Conservation (phyloP, 2,113 vertebrate genomes). For the Pogona vitticeps region DNA sequence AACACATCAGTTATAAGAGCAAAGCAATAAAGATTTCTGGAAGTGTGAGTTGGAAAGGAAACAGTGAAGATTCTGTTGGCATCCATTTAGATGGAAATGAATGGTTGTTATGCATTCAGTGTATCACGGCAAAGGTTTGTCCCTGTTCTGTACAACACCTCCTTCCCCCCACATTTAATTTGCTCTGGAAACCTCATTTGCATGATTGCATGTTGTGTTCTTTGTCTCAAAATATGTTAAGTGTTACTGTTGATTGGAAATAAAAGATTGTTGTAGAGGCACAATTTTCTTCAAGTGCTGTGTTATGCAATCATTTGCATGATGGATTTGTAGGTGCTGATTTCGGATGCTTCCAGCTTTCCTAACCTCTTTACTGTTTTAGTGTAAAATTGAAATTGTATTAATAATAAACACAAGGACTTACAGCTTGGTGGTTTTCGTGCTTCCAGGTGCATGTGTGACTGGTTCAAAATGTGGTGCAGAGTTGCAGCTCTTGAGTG, state of each 20-base stretch:
- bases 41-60: background rate
- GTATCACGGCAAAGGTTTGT: background rate
- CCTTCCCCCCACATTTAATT: background rate
- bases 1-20: background rate
- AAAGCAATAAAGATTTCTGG: background rate
- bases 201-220: conserved; percentile 10
- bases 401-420: conserved; percentile 8
- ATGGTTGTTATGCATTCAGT: background rate
- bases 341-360: conserved; percentile 11
- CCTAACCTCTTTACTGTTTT: conserved; percentile 38
- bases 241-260: conserved; percentile 32
- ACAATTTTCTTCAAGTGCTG: conserved; percentile 29
- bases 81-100: background rate
- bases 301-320: conserved; percentile 53
- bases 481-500: background rate
- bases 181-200: conserved; percentile 44
- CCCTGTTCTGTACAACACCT: conserved; percentile 3
- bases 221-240: conserved; percentile 17
- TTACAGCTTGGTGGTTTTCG: background rate
- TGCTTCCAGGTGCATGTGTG: background rate
- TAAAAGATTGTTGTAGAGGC: background rate
- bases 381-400: conserved; percentile 27
- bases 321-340: conserved; percentile 30
- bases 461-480: background rate
- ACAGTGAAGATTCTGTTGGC: background rate